These are phyloP conservation scores for Sprattus sprattus DNA, from an alignment of 2,113 vertebrate genomes.

Conservation along the genomic window DNA sequence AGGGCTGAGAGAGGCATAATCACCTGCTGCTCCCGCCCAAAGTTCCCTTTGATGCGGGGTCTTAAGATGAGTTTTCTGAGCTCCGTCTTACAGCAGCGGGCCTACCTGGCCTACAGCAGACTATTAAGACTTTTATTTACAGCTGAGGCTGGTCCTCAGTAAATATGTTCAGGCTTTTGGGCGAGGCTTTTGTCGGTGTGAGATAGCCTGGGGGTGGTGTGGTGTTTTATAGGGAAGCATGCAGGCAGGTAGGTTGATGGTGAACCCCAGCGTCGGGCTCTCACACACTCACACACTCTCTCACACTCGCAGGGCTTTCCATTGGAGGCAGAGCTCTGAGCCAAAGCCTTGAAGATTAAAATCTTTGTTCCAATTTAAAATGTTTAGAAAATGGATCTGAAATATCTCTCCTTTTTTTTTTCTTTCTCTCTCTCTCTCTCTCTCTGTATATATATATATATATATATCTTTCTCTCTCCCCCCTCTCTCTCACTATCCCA, in stretches of 20 bases:
- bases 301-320: neutral
- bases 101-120: neutral
- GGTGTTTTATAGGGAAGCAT: neutral
- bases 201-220: too few relatives aligned
- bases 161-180: too few relatives aligned
- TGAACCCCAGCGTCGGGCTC: neutral
- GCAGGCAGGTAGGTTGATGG: neutral
- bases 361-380: slow-evolving; percentile 16
- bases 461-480: too few relatives aligned
- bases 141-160: neutral
- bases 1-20: neutral
- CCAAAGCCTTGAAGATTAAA: slow-evolving; percentile 15
- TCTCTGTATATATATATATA: too few relatives aligned
- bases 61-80: neutral
- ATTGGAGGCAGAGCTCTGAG: neutral
- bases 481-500: too few relatives aligned
- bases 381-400: neutral
- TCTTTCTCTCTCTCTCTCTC: too few relatives aligned
- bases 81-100: neutral
- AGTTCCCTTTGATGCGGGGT: too few relatives aligned
- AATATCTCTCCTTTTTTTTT: too few relatives aligned
- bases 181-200: too few relatives aligned
- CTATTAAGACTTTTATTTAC: neutral
- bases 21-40: neutral
- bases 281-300: neutral